phyloP scores from a whole-genome alignment of 2,888 invertebrate genomes.

The Drosophila borborema region DNA sequence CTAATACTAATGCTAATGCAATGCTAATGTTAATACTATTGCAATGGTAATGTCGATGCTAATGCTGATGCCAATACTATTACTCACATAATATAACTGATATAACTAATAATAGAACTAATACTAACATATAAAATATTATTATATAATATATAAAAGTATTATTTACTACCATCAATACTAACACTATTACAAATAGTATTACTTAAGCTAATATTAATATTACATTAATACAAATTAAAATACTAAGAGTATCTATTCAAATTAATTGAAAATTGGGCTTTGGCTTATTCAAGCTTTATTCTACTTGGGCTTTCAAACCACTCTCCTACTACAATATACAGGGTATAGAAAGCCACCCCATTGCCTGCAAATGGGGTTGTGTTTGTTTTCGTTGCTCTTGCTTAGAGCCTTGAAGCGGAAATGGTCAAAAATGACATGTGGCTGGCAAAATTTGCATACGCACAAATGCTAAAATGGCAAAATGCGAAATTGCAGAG shows the following conservation, averaged over 20 bases:
- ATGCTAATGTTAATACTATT: neutral
- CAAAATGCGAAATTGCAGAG: slow-evolving; percentile 37
- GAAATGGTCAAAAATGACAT: slow-evolving; percentile 78
- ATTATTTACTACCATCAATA: neutral
- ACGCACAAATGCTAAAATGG: slow-evolving; percentile 63
- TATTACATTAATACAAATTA: neutral
- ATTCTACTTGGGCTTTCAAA: neutral
- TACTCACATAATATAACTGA: neutral
- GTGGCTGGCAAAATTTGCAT: slow-evolving; percentile 72
- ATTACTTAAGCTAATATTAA: neutral
- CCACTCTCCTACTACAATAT: neutral
- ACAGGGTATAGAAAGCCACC: slow-evolving; percentile 52
- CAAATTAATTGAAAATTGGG: no score
- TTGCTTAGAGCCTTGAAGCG: slow-evolving; percentile 53
- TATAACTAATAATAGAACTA: neutral
- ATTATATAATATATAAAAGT: no score
- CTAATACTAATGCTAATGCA: neutral
- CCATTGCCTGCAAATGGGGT: slow-evolving; percentile 42
- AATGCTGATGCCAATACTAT: neutral
- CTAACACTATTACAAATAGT: neutral
- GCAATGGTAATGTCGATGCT: neutral
- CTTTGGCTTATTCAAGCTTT: no score
- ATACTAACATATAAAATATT: no score
- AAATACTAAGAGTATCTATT: no score
- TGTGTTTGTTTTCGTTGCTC: slow-evolving; percentile 52